Evolutionary conservation across 2,113 vertebrate species (phyloP).

Genomic region (Tachysurus vachellii): DNA sequence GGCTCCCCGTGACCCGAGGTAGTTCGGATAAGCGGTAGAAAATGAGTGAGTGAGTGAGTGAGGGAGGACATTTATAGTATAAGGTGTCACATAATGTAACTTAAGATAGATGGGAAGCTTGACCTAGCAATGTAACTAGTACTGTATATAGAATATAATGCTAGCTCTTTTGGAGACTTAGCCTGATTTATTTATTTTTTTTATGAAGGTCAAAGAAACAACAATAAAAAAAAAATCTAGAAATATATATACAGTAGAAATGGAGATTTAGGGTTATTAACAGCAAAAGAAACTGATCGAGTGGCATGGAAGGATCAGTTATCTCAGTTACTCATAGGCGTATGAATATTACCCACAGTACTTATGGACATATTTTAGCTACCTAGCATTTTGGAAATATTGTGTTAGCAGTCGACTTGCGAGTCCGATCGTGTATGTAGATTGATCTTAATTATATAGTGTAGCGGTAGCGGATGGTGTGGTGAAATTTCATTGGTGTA

Average conservation of each 20-base stretch:
- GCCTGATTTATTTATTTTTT: not conserved
- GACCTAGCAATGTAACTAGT: not conserved
- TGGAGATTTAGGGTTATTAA: not conserved
- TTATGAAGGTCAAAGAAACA: no score
- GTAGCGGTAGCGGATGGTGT: not conserved
- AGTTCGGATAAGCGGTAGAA: no score
- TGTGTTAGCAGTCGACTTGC: not conserved
- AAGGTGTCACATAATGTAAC: not conserved
- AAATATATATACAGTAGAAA: no score
- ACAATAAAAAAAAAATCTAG: no score
- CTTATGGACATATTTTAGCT: no score
- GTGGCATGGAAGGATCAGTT: not conserved
- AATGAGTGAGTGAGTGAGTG: no score
- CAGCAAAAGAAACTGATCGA: not conserved
- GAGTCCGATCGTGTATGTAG: not conserved
- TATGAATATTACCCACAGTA: no score
- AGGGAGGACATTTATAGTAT: not conserved
- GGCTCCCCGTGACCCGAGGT: no score
- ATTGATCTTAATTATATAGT: not conserved
- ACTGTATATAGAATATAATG: not conserved
- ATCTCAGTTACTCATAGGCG: not conserved
- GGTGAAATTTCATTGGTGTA: not conserved
- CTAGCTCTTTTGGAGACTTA: not conserved
- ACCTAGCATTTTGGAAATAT: not conserved
- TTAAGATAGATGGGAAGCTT: not conserved